Conservation (phyloP, 2,113 vertebrate species). For the Centropus bengalensis region DNA sequence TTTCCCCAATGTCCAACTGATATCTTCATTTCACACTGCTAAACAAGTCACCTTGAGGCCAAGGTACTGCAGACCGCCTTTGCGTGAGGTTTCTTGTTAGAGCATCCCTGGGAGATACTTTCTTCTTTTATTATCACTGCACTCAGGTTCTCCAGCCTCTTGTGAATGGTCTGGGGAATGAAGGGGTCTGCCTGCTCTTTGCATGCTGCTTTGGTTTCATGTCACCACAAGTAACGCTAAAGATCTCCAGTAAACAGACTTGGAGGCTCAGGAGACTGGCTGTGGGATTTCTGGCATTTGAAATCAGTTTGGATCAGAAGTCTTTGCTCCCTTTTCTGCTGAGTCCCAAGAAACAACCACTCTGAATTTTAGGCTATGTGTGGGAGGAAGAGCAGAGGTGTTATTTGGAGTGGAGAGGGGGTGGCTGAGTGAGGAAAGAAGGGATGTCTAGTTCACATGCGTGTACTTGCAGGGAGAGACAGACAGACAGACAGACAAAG, state of each 20-base stretch:
- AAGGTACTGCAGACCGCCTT: constrained; percentile 26
- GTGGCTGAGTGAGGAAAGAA: neutral
- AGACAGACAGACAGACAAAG: constrained; percentile 24
- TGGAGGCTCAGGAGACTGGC: neutral
- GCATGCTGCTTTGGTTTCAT: neutral
- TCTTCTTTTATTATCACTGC: neutral
- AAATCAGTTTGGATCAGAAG: constrained; percentile 5
- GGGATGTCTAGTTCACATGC: neutral
- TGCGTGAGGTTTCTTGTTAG: neutral
- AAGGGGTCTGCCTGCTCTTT: neutral
- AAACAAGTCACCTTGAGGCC: constrained; percentile 49
- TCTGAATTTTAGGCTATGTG: neutral
- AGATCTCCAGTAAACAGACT: neutral
- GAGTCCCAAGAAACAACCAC: neutral
- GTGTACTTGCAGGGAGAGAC: neutral
- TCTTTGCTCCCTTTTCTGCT: neutral
- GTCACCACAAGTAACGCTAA: neutral
- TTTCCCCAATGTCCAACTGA: constrained; percentile 45
- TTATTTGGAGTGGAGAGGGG: neutral
- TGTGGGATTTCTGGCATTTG: neutral
- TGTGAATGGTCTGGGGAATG: neutral
- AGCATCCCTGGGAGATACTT: neutral
- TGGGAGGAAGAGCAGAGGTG: neutral
- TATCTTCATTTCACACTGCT: constrained; percentile 48
- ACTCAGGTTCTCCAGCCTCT: neutral